Conservation (phyloP, 2,113 vertebrate species). For the Gracilinanus agilis region DNA sequence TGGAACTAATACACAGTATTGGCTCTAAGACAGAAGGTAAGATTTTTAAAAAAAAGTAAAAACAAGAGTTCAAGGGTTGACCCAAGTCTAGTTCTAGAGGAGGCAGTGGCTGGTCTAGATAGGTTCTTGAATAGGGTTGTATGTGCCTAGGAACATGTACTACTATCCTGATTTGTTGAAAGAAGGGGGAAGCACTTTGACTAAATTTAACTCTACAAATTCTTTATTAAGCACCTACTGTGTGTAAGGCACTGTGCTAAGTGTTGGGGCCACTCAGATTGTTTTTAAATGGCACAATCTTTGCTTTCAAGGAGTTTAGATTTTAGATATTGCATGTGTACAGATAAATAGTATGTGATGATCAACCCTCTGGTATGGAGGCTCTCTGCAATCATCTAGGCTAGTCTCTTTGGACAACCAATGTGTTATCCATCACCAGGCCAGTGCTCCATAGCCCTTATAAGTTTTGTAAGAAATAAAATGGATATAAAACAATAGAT, state of each 20-base stretch:
- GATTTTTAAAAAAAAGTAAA: too few species aligned
- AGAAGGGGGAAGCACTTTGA: neutral
- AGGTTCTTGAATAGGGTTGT: neutral
- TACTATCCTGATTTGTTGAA: neutral
- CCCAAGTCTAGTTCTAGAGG: neutral
- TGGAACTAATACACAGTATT: too few species aligned
- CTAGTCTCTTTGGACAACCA: neutral
- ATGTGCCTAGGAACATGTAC: neutral
- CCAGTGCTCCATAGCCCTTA: neutral
- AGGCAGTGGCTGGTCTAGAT: neutral
- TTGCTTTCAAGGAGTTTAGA: neutral
- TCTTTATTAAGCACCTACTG: neutral
- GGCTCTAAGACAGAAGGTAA: too few species aligned
- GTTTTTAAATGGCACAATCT: neutral
- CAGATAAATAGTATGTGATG: neutral
- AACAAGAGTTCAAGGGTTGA: neutral
- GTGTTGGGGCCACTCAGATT: neutral
- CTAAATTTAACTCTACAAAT: neutral
- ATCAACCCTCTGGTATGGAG: neutral
- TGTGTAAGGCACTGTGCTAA: neutral
- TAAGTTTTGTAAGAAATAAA: too few species aligned
- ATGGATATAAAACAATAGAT: too few species aligned
- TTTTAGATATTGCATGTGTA: neutral
- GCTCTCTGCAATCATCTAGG: neutral
- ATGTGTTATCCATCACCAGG: neutral